Percentiles rank a stretch among this genome's conserved stretches.
Evolutionary conservation across 1,140 invertebrate genomes (phyloP).

Genomic region (Achatina immaculata): DNA sequence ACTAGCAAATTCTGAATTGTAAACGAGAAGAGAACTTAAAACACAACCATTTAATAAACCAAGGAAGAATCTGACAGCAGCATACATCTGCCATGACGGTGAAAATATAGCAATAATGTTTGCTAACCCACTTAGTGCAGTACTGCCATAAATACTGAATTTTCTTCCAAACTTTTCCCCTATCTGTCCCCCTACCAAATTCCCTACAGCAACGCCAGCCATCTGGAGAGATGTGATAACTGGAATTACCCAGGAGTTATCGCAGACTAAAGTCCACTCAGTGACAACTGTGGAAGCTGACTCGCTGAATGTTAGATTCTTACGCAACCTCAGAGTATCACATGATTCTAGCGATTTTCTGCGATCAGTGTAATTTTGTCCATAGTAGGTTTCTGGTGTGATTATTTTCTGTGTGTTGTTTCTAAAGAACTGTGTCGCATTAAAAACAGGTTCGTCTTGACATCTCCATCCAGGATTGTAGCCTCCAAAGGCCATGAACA

Average conservation of each 20-base stretch:
- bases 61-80: not conserved
- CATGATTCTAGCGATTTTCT: no score
- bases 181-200: not conserved
- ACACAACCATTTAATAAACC: not conserved
- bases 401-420: no score
- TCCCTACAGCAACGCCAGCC: not conserved
- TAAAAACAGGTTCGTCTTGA: no score
- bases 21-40: not conserved
- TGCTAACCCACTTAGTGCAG: not conserved
- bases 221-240: conserved; percentile 8
- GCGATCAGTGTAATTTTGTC: no score
- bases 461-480: no score
- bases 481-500: no score
- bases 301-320: not conserved
- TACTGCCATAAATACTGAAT: not conserved
- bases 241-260: not conserved
- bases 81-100: not conserved
- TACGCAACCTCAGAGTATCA: not conserved
- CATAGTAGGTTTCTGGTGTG: no score
- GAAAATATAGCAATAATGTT: not conserved
- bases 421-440: no score
- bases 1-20: not conserved
- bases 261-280: conserved; percentile 8
- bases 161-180: not conserved
- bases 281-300: no score